Evolutionary conservation across 2,888 invertebrate species (phyloP), one percentile per base, ranked within the genome.

Genomic region (Drosophila eohydei): DNA sequence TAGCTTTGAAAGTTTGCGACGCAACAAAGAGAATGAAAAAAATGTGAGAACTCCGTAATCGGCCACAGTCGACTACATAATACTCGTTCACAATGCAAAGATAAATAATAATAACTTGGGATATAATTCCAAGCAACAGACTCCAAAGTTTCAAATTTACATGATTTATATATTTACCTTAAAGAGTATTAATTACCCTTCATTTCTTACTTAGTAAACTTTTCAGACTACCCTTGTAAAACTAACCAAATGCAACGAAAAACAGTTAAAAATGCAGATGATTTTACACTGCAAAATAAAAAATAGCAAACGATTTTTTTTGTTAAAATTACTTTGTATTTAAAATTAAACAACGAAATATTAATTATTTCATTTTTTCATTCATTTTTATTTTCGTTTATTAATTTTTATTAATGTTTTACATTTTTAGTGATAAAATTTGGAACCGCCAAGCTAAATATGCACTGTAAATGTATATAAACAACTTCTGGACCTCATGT

Each of bases 401-500:
- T 11, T 12, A 11, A 26, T 54, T 50, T 48, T 58, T 51, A 14
- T 5, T 8, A n/a, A 2, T 2, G 30, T 40, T 28, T 28, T 14
- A 0, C 3, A 12, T 21, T 52, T 38, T n/a, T 3, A 21, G 8
- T 26, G 9, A 26, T 21, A 11, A 50, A 50, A 14, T 11, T 50
- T 59, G 12, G 16, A 73, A 73, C 46, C 69, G 63, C 68, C 72
- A 79, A 78, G 72, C 63, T 73, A 64, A 55, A 48, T 50, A 51
- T 73, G 73, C 68, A 74, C 71, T 70, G 50, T 76, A 85, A 65
- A 40, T 79, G 69, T 75, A 78, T 58, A 79, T 76, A 78, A 74
- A 65, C 89, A 87, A 88, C 86, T 87, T 87, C 84, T 87, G 86
- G 86, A 87, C 86, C 86, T 87, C 86, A 87, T 79, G 83, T 78